Conservation (phyloP, 2,113 vertebrate genomes). For the Silurus meridionalis region DNA sequence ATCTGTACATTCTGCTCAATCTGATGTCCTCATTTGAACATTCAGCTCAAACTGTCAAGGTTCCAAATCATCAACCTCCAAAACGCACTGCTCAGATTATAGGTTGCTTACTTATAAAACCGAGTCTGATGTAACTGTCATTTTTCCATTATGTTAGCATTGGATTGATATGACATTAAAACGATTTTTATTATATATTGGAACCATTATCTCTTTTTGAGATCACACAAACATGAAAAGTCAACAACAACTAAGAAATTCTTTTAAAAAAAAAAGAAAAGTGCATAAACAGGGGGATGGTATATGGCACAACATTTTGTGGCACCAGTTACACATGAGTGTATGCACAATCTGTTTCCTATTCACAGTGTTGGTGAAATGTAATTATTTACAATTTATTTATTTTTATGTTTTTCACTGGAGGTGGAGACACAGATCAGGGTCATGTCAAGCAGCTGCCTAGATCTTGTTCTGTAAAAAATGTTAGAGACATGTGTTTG, state of each 20-base stretch:
- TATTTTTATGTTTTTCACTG: no score
- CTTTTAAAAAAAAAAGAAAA: not conserved
- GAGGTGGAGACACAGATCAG: no score
- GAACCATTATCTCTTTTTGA: not conserved
- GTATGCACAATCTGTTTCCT: not conserved
- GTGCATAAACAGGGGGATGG: no score
- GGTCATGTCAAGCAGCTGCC: not conserved
- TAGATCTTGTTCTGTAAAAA: not conserved
- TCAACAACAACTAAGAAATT: not conserved
- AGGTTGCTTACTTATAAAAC: no score
- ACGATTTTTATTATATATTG: no score
- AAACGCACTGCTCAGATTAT: not conserved
- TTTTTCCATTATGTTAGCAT: no score
- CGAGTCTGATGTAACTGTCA: no score
- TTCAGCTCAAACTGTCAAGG: not conserved
- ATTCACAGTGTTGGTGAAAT: not conserved
- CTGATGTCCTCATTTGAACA: no score
- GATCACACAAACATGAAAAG: not conserved
- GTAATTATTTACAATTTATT: not conserved
- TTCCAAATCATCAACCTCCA: not conserved
- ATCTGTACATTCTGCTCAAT: not conserved
- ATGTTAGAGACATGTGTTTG: no score
- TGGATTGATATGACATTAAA: no score
- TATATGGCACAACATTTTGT: not conserved
- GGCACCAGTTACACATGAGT: not conserved